These are phyloP conservation scores for Nycticryphes semicollaris DNA, from an alignment of 2,113 vertebrate genomes.

Conservation along the genomic window DNA sequence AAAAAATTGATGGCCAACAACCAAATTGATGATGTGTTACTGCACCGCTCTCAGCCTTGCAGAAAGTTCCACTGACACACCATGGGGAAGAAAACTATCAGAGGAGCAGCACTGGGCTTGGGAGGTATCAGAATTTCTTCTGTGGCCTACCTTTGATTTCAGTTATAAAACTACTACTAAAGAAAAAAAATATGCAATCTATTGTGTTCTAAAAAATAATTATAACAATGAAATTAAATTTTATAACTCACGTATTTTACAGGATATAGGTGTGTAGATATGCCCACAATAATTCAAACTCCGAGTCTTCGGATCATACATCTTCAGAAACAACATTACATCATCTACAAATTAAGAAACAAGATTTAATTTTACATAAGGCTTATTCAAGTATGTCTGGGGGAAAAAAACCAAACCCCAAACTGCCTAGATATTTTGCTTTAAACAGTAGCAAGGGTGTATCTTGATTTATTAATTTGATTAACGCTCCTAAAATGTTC, in stretches of 20 bases:
- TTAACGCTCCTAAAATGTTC: neutral
- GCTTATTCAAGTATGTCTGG: neutral
- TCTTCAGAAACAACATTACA: conserved; percentile 99
- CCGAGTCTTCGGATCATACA: conserved; percentile 99
- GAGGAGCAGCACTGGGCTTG: neutral
- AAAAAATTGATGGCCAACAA: neutral
- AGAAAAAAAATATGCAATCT: neutral
- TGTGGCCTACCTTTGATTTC: neutral
- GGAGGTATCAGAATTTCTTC: neutral
- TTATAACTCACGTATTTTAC: conserved; percentile 95
- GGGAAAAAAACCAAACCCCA: neutral
- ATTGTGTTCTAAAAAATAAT: neutral
- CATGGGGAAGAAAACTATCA: neutral
- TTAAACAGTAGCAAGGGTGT: neutral
- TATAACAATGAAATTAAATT: neutral
- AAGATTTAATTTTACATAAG: neutral
- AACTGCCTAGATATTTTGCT: neutral
- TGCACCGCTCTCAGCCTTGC: neutral
- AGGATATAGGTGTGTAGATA: conserved; percentile 99
- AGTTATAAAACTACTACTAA: neutral
- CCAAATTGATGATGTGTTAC: no score
- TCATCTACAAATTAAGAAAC: conserved; percentile 81
- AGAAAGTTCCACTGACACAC: neutral
- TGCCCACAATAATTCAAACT: conserved; percentile 99
- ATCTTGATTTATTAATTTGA: neutral